These are phyloP conservation scores for Tyto alba DNA, from an alignment of 2,113 vertebrate species.

Conservation along the genomic window DNA sequence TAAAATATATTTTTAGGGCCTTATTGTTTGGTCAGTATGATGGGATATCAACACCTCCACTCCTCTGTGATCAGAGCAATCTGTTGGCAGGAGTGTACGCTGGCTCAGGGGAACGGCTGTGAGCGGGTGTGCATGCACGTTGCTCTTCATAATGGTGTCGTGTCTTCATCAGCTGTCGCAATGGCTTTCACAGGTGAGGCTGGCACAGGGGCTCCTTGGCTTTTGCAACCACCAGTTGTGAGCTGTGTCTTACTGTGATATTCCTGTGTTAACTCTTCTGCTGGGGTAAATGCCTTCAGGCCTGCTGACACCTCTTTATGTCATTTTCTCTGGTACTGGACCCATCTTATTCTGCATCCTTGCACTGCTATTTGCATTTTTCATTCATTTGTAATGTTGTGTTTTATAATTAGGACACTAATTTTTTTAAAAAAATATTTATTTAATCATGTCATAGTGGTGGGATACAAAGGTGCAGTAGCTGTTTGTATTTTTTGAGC, in stretches of 20 bases:
- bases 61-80: background rate
- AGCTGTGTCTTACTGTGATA: background rate
- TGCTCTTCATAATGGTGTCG: background rate
- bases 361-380: background rate
- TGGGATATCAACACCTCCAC: background rate
- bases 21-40: background rate
- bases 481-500: background rate
- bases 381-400: background rate
- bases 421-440: background rate
- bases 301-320: background rate
- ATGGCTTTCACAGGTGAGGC: background rate
- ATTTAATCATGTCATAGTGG: background rate
- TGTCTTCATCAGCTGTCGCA: rapidly evolving
- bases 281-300: rapidly evolving
- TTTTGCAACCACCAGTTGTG: background rate
- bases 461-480: background rate
- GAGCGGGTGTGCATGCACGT: background rate
- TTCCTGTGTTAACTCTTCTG: background rate
- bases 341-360: background rate
- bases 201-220: background rate
- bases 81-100: background rate
- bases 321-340: background rate
- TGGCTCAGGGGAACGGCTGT: background rate
- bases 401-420: background rate
- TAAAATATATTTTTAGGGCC: background rate